phyloP scores from a whole-genome alignment of 2,113 vertebrate genomes.

The Sinosuthora webbiana region DNA sequence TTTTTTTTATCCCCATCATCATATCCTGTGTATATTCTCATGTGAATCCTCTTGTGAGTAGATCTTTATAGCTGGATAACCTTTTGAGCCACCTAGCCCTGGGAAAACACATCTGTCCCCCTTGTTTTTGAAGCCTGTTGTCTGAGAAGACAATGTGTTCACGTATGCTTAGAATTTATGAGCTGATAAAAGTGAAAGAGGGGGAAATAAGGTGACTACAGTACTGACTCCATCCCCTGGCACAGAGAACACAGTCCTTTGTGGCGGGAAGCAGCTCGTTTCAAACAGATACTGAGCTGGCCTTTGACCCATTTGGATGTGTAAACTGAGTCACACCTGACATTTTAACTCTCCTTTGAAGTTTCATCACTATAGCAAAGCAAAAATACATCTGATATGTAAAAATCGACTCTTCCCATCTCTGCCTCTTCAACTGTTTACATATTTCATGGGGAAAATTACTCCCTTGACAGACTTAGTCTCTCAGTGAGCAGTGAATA shows the following conservation, averaged over 20 bases:
- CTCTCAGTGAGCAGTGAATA: constrained; percentile 50
- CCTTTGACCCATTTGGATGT: background rate
- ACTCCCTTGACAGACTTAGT: constrained; percentile 27
- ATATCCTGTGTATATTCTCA: background rate
- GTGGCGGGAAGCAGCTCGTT: background rate
- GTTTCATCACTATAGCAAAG: fast-evolving
- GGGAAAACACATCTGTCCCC: background rate
- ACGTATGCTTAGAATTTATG: background rate
- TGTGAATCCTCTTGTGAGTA: background rate
- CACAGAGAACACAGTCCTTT: background rate
- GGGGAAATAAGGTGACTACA: background rate
- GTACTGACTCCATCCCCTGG: background rate
- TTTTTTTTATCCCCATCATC: background rate
- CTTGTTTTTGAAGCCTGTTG: constrained; percentile 5
- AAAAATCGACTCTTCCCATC: fast-evolving
- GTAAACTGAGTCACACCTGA: background rate
- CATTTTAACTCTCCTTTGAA: background rate
- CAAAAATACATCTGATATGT: background rate
- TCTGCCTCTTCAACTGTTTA: constrained; percentile 56
- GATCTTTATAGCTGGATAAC: background rate
- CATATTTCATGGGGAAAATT: constrained; percentile 54
- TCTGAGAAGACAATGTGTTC: background rate
- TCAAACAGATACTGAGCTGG: background rate
- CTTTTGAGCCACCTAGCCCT: background rate
- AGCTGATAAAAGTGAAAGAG: background rate